Evolutionary conservation across 2,888 invertebrate species (phyloP).

Genomic region (Romanomermis culicivorax): DNA sequence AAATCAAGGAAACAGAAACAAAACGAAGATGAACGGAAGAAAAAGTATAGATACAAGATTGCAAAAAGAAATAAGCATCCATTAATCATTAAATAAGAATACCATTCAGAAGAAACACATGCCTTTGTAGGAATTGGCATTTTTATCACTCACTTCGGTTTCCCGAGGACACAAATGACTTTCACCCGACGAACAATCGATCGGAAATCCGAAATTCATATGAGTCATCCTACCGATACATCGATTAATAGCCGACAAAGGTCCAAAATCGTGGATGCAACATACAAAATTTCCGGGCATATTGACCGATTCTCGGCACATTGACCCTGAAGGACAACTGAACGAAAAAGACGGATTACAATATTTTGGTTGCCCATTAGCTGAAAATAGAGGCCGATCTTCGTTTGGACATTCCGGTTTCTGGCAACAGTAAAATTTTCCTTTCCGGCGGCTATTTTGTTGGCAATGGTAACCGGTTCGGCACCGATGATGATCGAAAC

Average conservation of each 20-base stretch:
- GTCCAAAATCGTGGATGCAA: neutral
- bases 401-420: conserved; percentile 5
- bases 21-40: too few species aligned
- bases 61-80: too few species aligned
- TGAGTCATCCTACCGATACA: conserved; percentile 3
- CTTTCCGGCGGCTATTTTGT: neutral
- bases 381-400: neutral
- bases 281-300: conserved; percentile 5
- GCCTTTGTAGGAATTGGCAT: too few species aligned
- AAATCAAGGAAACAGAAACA: too few species aligned
- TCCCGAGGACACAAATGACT: neutral
- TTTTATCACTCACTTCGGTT: neutral
- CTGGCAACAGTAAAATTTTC: conserved; percentile 7
- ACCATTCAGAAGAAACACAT: too few species aligned
- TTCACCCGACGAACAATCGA: neutral
- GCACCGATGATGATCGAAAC: neutral
- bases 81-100: too few species aligned
- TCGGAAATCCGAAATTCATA: neutral
- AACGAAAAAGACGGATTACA: neutral
- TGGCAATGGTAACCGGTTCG: conserved; percentile 4
- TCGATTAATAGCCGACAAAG: neutral
- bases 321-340: neutral
- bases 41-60: too few species aligned
- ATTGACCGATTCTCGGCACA: conserved; percentile 1
- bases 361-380: neutral